Conservation (phyloP, 2,797 vertebrate species). For the Catostomus latipinnis region DNA sequence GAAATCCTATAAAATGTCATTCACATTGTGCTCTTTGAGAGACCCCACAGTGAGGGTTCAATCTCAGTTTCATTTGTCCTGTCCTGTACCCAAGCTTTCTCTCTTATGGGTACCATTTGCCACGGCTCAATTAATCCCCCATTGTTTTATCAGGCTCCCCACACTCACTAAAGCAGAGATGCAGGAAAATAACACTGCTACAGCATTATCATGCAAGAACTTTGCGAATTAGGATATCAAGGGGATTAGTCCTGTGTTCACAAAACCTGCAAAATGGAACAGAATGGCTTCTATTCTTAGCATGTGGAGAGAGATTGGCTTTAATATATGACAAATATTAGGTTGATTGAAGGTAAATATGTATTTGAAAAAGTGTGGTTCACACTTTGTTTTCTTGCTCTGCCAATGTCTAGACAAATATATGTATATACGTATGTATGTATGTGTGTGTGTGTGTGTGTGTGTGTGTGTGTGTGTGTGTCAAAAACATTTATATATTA, state of each 20-base stretch:
- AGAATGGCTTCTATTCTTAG: constrained; percentile 20
- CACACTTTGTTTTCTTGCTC: not conserved
- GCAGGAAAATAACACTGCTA: not conserved
- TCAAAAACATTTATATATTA: no score
- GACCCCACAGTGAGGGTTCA: not conserved
- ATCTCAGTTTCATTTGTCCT: not conserved
- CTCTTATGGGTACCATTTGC: constrained; percentile 24
- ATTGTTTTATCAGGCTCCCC: constrained; percentile 32
- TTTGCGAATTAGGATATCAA: constrained; percentile 17
- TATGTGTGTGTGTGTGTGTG: not conserved
- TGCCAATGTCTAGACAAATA: not conserved
- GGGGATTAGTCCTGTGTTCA: constrained; percentile 27
- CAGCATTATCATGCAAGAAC: constrained; percentile 10
- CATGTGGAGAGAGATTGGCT: not conserved
- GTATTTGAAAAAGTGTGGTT: not conserved
- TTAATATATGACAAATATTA: constrained; percentile 11
- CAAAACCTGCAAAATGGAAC: constrained; percentile 7
- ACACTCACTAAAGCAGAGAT: not conserved
- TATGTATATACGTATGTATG: not conserved
- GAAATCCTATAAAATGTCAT: not conserved
- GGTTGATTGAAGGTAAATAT: not conserved
- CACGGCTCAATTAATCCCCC: constrained; percentile 5
- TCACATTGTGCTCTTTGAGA: no score
- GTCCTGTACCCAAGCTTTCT: constrained; percentile 9
- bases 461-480: no score